Percentiles rank a stretch among this genome's conserved stretches.
These are phyloP conservation scores for Cinclus mexicanus DNA, from an alignment of 2,113 vertebrate genomes.

Conservation along the genomic window DNA sequence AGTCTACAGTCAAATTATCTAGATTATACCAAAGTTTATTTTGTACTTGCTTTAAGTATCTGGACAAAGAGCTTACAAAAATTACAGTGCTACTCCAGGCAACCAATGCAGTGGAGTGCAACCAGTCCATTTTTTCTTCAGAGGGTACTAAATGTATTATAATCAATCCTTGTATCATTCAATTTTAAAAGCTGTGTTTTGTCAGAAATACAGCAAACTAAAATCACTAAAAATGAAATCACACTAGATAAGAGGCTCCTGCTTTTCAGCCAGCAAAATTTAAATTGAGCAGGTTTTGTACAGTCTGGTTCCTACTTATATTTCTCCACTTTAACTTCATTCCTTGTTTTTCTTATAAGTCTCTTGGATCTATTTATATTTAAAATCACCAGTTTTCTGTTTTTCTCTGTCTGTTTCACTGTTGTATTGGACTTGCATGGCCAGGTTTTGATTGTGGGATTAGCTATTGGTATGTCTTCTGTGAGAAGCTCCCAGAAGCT, in stretches of 20 bases:
- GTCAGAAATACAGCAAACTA: neutral
- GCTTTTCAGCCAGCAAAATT: neutral
- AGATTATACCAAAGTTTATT: neutral
- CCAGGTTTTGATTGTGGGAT: neutral
- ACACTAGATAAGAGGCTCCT: neutral
- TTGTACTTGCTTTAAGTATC: neutral
- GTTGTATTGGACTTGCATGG: neutral
- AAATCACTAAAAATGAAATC: neutral
- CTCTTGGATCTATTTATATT: neutral
- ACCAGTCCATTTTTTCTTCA: neutral
- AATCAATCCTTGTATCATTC: neutral
- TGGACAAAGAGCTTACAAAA: neutral
- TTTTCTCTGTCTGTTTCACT: neutral
- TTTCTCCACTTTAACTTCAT: neutral
- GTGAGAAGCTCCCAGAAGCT: neutral
- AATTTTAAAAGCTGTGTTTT: neutral
- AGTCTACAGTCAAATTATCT: neutral
- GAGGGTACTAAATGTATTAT: neutral
- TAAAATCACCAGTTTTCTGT: neutral
- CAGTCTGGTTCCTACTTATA: neutral
- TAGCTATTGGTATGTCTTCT: neutral
- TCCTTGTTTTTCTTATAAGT: neutral
- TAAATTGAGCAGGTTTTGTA: neutral
- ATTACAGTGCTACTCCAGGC: neutral
- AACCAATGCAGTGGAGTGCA: neutral